Base-by-base conservation (phyloP, 2,113 vertebrate genomes). In the Serinus canaria region DNA sequence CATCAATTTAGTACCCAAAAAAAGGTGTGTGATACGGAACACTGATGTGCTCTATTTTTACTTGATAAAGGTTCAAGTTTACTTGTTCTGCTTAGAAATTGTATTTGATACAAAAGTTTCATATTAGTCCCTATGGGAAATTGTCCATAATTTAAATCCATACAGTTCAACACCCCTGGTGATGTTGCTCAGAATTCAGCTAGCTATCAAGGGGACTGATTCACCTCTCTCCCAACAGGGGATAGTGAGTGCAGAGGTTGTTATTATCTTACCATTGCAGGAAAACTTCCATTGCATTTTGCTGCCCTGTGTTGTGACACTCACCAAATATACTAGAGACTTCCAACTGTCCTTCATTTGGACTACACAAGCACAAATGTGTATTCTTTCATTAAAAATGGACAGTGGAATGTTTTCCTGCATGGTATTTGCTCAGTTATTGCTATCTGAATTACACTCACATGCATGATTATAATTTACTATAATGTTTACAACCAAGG, bases 401-500 rank as follows among this genome's bases (percentile, higher is more conserved):
- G 72, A 89, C 85, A 74, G 49, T 94, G 79, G 77, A 82, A 89
- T 94, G 24, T 81, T 87, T 97, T 97, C 84, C 93, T 94, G 89
- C 67, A 89, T 88, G 80, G 47, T 83, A 41, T 96, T 81, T 95
- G 73, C 75, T 90, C 50, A 44, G 73, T 96, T 94, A 96, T 96
- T 95, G 88, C 90, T 67, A 30, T 90, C 93, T 92, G 87, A 91
- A 92, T 97, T 92, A 69, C 86, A 96, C 83, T 93, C 83, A 89
- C 83, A 94, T 81, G 90, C 87, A 83, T 95, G 81, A 95, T 94
- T 96, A 94, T 95, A 97, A 97, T 95, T 96, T 96, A 96, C 85
- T 85, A 72, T 93, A 94, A 96, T 96, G 94, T 95, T 97, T 97
- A 92, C 90, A 94, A 83, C 94, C 81, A 91, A 66, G 88, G n/a